These are phyloP conservation scores for Lepidonotus clava DNA, from an alignment of 2,888 invertebrate species.

Conservation along the genomic window DNA sequence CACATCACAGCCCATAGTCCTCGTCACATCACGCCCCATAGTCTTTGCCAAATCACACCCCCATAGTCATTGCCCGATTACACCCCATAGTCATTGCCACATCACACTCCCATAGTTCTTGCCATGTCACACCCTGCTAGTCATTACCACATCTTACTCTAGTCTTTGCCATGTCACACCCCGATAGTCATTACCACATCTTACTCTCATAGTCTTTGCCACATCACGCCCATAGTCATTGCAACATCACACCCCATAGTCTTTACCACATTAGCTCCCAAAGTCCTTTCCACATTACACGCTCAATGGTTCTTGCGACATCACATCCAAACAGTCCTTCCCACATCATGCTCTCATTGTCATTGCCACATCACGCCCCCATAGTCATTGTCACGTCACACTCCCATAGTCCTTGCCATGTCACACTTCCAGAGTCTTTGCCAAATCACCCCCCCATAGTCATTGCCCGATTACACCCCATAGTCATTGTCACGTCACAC, in stretches of 20 bases:
- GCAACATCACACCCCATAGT: neutral
- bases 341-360: slow-evolving; percentile 59
- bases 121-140: slow-evolving; percentile 59
- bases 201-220: too few relatives aligned
- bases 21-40: neutral
- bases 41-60: slow-evolving; percentile 53
- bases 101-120: slow-evolving; percentile 59
- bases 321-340: slow-evolving; percentile 62
- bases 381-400: slow-evolving; percentile 58
- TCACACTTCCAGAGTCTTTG: slow-evolving; percentile 66
- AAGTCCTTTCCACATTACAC: neutral
- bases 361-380: slow-evolving; percentile 52
- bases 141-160: slow-evolving; percentile 62
- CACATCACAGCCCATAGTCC: neutral
- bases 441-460: too few relatives aligned
- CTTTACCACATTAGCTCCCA: neutral
- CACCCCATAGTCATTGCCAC: slow-evolving; percentile 62
- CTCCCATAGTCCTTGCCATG: slow-evolving; percentile 63
- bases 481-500: too few relatives aligned
- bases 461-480: too few relatives aligned
- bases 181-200: too few relatives aligned
- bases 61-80: slow-evolving; percentile 48
- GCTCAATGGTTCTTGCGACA: slow-evolving; percentile 58
- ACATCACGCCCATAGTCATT: too few relatives aligned
- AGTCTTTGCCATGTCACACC: slow-evolving; percentile 64